Percentiles rank a stretch among this genome's conserved stretches.
Conservation (phyloP, 2,113 vertebrate genomes). For the Zosterops lateralis region DNA sequence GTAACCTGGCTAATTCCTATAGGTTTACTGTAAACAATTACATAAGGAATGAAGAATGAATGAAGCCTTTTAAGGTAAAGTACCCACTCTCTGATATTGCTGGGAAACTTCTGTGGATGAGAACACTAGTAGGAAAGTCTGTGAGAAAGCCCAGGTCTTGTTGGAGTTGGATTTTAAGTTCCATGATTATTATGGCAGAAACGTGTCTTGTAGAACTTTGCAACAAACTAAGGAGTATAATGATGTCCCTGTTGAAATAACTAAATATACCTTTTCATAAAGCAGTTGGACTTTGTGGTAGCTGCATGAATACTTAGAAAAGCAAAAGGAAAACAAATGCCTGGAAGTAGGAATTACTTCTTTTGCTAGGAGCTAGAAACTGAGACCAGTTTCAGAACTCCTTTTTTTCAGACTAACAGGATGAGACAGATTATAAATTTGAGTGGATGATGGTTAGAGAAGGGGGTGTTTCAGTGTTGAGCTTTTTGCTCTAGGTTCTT, state of each 20-base stretch:
- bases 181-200: background rate
- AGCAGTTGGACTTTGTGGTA: background rate
- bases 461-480: background rate
- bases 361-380: background rate
- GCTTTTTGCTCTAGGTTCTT: background rate
- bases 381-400: background rate
- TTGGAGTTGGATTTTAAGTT: background rate
- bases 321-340: background rate
- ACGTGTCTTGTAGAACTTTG: background rate
- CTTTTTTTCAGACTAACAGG: background rate
- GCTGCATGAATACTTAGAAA: background rate
- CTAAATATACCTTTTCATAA: background rate
- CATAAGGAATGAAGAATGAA: background rate
- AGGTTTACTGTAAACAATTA: constrained; percentile 29
- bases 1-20: background rate
- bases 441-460: background rate
- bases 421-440: background rate
- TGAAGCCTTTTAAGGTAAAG: background rate
- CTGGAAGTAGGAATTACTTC: background rate
- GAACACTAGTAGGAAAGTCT: background rate
- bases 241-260: background rate
- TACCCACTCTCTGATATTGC: background rate
- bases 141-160: background rate
- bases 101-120: background rate
- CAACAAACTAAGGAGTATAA: background rate